Conservation (phyloP, 2,113 vertebrate species). For the Candoia aspera region DNA sequence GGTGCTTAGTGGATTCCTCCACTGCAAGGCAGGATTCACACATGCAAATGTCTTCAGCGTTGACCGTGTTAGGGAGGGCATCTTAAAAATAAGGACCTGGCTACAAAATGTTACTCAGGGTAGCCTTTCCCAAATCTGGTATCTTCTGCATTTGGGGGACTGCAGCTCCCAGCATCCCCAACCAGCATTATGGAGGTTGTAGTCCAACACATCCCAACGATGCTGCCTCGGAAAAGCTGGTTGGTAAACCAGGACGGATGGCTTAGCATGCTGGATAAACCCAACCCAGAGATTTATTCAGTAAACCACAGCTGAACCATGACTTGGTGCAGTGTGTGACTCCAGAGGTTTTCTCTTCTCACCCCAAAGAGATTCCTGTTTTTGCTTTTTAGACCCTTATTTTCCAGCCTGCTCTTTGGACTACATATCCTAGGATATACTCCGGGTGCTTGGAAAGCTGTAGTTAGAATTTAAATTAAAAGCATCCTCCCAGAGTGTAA, state of each 20-base stretch:
- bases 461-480: neutral
- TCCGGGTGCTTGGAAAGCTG: neutral
- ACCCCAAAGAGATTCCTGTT: neutral
- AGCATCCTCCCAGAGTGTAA: neutral
- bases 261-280: neutral
- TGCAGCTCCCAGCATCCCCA: neutral
- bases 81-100: neutral
- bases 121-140: neutral
- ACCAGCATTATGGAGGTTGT: neutral
- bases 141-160: neutral
- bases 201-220: neutral
- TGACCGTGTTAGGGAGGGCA: no score
- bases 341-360: neutral
- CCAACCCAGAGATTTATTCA: neutral
- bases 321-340: neutral
- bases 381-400: neutral
- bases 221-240: neutral
- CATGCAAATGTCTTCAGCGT: neutral
- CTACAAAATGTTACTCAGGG: neutral
- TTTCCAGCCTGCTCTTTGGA: neutral
- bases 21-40: neutral
- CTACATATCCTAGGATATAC: neutral
- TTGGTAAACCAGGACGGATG: neutral
- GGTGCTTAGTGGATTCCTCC: neutral
- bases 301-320: rapidly evolving